phyloP scores from a whole-genome alignment of 2,888 invertebrate species.

The Bimastos eiseni region DNA sequence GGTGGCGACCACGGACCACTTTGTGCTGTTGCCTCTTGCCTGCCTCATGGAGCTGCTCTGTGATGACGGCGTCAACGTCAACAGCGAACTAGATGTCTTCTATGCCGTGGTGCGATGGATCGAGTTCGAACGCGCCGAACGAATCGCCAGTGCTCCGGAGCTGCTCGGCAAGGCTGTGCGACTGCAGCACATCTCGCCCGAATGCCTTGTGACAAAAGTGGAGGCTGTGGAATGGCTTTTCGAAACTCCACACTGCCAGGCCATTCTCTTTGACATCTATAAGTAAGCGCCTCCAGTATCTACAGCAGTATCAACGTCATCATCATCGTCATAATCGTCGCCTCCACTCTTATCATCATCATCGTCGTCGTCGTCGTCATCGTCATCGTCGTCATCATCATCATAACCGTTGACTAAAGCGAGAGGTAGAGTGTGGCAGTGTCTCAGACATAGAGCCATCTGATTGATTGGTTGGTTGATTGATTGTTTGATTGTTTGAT shows the following conservation, averaged over 20 bases:
- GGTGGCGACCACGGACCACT: slow-evolving; percentile 45
- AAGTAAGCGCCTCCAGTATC: not conserved
- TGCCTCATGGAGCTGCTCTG: slow-evolving; percentile 46
- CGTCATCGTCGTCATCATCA: not conserved
- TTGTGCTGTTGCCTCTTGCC: slow-evolving; percentile 44
- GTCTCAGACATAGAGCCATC: not conserved
- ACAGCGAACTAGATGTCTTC: slow-evolving; percentile 49
- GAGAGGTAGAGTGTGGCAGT: not conserved
- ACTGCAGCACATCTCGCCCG: slow-evolving; percentile 47
- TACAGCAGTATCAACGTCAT: not conserved
- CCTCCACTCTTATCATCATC: not conserved
- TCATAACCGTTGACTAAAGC: not conserved
- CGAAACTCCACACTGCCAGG: slow-evolving; percentile 37
- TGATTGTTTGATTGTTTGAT: too few species aligned
- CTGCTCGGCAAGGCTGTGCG: slow-evolving; percentile 46
- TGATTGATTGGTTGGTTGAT: too few species aligned
- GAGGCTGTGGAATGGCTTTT: slow-evolving; percentile 47
- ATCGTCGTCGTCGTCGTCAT: too few species aligned
- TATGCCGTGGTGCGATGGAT: slow-evolving; percentile 50
- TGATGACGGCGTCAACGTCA: slow-evolving; percentile 45
- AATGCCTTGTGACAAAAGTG: slow-evolving; percentile 48
- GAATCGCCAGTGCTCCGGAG: slow-evolving; percentile 45
- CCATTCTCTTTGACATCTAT: slow-evolving; percentile 31
- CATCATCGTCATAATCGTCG: not conserved
- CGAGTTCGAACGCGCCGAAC: slow-evolving; percentile 46